Base-by-base conservation (phyloP, 2,888 invertebrate species). In the Lasius fuliginosus region DNA sequence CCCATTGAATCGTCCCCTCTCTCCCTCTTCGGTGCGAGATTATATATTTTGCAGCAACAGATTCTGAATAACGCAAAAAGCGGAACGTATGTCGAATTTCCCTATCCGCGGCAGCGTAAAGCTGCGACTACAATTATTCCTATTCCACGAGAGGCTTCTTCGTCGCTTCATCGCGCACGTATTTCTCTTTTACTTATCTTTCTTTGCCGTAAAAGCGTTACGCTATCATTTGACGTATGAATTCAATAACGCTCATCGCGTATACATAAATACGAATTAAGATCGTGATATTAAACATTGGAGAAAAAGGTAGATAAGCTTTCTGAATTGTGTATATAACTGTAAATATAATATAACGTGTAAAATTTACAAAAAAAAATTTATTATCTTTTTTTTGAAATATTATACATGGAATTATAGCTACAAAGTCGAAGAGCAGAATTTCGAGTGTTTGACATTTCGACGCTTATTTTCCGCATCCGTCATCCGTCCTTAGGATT, bases 11-110 rank as follows among this genome's bases (percentile, higher is more conserved):
- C 68, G 64, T 60, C 23, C 18, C 23, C 56, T 53, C n/a, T 65
- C 42, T 76, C 53, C 30, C 82, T 67, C 81, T 58, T 85, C 82
- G 82, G 3, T 73, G 84, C 76, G 83, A 85, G 88, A 90, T 90
- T 90, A 90, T 90, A 89, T 90, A 89, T 90, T 90, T 90, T 85
- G 89, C 62, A 75, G 71, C 68, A 83, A 82, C 84, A 65, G 81
- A 71, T 49, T 49, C 42, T 79, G 82, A 77, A 68, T 69, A 30
- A 62, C 56, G 83, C 49, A 42, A 65, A 71, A 83, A 75, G 49
- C 49, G 40, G 33, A 76, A 79, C 53, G 67, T 42, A 36, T 68
- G 56, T 56, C 40, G 11, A 65, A 88, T 84, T 82, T 60, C n/a
- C 49, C 77, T 46, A 40, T 3, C 23, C 53, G 53, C 42, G 56